phyloP scores from a whole-genome alignment of 2,888 invertebrate species.

The Conomelus anceps region DNA sequence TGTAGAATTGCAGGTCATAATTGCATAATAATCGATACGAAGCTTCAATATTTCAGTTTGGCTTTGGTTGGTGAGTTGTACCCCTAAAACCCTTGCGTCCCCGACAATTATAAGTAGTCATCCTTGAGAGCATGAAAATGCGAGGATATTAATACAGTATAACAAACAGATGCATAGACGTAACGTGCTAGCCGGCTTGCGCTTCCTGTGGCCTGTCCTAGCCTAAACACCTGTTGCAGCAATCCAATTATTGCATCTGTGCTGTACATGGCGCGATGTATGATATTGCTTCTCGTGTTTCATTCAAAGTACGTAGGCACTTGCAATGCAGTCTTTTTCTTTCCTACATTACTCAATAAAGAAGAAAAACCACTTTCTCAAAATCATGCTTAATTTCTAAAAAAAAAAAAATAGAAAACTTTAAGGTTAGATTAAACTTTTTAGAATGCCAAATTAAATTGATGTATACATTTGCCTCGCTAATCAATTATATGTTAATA shows the following conservation, averaged over 20 bases:
- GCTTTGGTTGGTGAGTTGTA: too few species aligned
- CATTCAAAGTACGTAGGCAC: not conserved
- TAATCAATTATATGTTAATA: too few species aligned
- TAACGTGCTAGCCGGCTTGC: not conserved
- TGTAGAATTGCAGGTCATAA: too few species aligned
- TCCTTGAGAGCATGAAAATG: not conserved
- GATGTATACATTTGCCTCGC: too few species aligned
- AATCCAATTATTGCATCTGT: not conserved
- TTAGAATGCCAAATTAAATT: too few species aligned
- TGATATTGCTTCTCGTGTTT: not conserved
- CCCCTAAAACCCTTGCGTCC: too few species aligned
- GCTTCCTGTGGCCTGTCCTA: not conserved
- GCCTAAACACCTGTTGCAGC: not conserved
- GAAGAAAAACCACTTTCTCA: not conserved
- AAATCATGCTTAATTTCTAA: too few species aligned
- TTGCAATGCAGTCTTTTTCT: not conserved
- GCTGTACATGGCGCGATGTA: not conserved
- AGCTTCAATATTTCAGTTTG: too few species aligned
- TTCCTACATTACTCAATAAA: not conserved
- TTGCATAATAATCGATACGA: too few species aligned
- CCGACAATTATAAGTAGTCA: not conserved
- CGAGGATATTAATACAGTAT: not conserved
- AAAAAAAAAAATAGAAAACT: too few species aligned
- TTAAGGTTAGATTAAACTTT: too few species aligned
- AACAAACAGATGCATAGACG: not conserved